Conservation (phyloP, 2,797 vertebrate genomes). For the Oreonectes daqikongensis region DNA sequence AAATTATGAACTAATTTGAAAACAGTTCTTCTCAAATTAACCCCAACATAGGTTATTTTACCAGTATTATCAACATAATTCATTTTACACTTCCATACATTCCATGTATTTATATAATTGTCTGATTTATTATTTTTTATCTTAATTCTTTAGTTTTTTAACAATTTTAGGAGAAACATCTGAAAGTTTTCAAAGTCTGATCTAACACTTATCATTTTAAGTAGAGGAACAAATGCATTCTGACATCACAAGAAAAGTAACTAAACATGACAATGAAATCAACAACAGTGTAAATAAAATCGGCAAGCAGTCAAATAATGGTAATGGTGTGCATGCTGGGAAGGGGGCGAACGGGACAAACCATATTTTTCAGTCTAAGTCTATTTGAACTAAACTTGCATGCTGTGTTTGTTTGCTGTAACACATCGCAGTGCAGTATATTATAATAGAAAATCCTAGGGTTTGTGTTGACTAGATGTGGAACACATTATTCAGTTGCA, state of each 20-base stretch:
- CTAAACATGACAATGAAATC: background rate
- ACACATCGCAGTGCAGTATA: background rate
- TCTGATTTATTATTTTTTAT: too few species aligned
- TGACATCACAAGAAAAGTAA: background rate
- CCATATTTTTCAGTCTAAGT: background rate
- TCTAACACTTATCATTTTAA: background rate
- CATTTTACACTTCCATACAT: too few species aligned
- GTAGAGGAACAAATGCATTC: background rate
- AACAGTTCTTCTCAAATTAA: too few species aligned
- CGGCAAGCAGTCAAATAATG: background rate
- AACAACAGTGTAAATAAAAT: background rate
- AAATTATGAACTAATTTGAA: too few species aligned
- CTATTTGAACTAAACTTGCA: conserved; percentile 15
- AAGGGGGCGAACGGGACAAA: background rate
- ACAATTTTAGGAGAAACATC: too few species aligned
- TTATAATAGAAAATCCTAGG: background rate
- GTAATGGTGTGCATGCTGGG: background rate
- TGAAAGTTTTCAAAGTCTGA: background rate
- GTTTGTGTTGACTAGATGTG: conserved; percentile 36
- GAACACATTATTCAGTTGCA: background rate
- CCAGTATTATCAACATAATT: too few species aligned
- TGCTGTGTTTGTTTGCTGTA: background rate
- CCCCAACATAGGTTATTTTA: too few species aligned
- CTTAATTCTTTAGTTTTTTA: too few species aligned
- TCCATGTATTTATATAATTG: too few species aligned